These are phyloP conservation scores for Coryphaenoides rupestris DNA, from an alignment of 2,113 vertebrate genomes.

Conservation along the genomic window DNA sequence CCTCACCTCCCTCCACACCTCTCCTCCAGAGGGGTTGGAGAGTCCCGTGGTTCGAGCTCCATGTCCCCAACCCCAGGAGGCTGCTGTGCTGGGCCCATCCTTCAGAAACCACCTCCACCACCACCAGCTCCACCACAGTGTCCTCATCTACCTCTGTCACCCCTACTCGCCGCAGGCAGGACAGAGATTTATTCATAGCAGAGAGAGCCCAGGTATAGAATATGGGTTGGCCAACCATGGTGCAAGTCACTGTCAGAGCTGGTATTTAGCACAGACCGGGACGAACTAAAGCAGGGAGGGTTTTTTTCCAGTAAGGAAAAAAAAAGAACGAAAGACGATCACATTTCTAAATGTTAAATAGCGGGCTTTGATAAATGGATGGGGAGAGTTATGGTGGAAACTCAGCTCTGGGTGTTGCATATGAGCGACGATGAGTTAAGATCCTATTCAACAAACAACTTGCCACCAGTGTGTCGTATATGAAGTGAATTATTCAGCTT, in stretches of 20 bases:
- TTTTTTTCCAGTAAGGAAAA: background rate
- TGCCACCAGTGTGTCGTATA: too few relatives aligned
- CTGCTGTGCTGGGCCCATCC: conserved; percentile 61
- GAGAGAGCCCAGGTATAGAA: conserved; percentile 46
- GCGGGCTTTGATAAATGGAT: conserved; percentile 32
- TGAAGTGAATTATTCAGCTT: too few relatives aligned
- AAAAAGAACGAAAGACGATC: background rate
- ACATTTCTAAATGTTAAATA: conserved; percentile 27
- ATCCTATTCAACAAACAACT: too few relatives aligned
- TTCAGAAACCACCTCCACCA: conserved; percentile 33
- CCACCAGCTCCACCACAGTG: conserved; percentile 33
- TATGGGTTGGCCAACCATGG: conserved; percentile 30
- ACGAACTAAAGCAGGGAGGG: background rate
- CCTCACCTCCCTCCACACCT: conserved; percentile 34
- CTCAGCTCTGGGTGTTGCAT: too few relatives aligned
- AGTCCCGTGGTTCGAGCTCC: conserved; percentile 55
- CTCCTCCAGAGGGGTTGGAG: conserved; percentile 49
- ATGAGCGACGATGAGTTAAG: too few relatives aligned
- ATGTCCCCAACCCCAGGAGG: conserved; percentile 51
- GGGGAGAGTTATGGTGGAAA: conserved; percentile 22
- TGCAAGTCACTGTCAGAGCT: background rate
- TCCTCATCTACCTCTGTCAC: conserved; percentile 65
- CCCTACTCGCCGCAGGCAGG: conserved; percentile 34
- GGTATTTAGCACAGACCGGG: background rate
- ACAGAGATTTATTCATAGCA: conserved; percentile 46